Conservation (phyloP, 1,140 invertebrate species). For the Camponotus pennsylvanicus region DNA sequence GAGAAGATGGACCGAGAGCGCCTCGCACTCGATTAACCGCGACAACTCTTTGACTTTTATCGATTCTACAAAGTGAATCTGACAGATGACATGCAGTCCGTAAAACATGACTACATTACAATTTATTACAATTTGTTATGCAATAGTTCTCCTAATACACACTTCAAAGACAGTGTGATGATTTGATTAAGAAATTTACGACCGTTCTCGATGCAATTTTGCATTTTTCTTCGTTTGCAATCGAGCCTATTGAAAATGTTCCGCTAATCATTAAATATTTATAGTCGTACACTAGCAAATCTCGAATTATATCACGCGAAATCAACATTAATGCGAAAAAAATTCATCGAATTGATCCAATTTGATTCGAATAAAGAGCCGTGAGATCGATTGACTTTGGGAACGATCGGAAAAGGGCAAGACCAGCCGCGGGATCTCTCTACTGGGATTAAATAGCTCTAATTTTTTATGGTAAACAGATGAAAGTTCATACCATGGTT, state of each 20-base stretch:
- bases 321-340: conserved; percentile 33
- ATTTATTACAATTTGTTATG: not conserved
- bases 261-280: not conserved
- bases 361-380: conserved; percentile 21
- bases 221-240: not conserved
- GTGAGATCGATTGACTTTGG: conserved; percentile 59
- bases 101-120: not conserved
- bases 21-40: not conserved
- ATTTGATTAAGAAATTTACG: conserved; percentile 18
- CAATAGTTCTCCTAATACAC: not conserved
- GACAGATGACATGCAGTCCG: no score
- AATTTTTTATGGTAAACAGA: conserved; percentile 78
- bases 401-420: conserved; percentile 54
- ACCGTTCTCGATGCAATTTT: conserved; percentile 26
- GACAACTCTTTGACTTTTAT: not conserved
- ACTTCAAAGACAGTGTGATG: not conserved
- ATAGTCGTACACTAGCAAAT: not conserved
- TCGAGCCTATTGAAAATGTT: not conserved
- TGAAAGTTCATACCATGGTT: conserved; percentile 72
- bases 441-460: conserved; percentile 64
- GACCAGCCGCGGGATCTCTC: conserved; percentile 59
- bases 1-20: not conserved
- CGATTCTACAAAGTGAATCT: not conserved
- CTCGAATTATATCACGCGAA: conserved; percentile 29
- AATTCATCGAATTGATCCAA: conserved; percentile 12